phyloP scores from a whole-genome alignment of 2,113 vertebrate genomes.

The Arvicanthis niloticus region DNA sequence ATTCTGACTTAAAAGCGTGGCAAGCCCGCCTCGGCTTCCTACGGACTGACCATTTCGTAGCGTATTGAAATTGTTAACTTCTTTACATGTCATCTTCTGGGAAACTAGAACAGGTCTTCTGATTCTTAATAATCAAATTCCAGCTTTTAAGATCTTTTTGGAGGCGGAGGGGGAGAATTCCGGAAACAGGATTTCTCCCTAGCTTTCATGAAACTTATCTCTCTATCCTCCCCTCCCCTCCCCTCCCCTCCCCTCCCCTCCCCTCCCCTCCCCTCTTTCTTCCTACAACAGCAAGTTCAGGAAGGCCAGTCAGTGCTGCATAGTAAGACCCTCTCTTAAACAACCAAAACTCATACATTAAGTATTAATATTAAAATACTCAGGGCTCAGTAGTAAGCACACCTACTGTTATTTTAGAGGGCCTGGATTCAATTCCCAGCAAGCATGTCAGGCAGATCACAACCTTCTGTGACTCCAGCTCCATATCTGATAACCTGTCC shows the following conservation, averaged over 20 bases:
- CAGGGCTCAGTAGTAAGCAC: too few species aligned
- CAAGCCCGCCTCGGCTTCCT: not conserved
- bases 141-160: not conserved
- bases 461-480: not conserved
- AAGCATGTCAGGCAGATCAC: not conserved
- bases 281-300: too few species aligned
- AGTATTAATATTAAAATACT: too few species aligned
- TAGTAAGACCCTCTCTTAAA: too few species aligned
- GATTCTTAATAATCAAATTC: not conserved
- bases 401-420: not conserved
- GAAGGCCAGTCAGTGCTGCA: too few species aligned
- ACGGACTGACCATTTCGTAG: not conserved
- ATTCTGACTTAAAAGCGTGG: not conserved
- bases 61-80: not conserved
- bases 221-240: not conserved
- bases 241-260: rapidly evolving
- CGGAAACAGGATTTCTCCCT: not conserved
- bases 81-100: not conserved
- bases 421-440: not conserved
- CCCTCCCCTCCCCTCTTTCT: too few species aligned
- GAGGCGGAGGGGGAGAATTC: not conserved
- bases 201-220: not conserved
- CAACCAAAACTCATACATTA: too few species aligned
- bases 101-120: not conserved
- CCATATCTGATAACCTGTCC: not conserved